Conservation (phyloP, 1,140 invertebrate genomes). For the Pseudoatta argentina region DNA sequence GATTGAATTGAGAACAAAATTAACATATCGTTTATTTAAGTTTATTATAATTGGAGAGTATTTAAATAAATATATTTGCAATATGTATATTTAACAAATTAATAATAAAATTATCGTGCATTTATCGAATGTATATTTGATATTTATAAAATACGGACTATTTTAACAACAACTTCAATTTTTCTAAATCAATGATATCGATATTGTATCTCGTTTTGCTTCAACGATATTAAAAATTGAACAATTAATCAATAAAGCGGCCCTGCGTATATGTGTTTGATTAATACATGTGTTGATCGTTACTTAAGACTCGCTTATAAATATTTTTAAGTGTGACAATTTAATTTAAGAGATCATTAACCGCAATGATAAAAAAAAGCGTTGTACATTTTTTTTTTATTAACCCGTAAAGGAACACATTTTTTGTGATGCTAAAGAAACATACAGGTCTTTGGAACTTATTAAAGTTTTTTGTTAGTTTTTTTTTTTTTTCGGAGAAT, state of each 20-base stretch:
- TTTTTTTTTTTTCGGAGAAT: too few species aligned
- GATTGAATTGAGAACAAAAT: background rate
- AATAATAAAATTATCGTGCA: too few species aligned
- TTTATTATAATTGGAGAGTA: too few species aligned
- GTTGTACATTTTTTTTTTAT: background rate
- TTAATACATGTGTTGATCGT: background rate
- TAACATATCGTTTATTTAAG: background rate
- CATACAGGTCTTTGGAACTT: too few species aligned
- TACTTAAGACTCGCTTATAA: background rate
- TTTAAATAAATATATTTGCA: too few species aligned
- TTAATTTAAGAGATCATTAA: slow-evolving; percentile 13
- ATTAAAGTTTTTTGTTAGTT: too few species aligned
- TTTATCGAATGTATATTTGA: background rate
- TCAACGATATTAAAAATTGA: background rate
- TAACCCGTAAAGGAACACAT: too few species aligned
- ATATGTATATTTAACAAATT: background rate
- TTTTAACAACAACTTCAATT: background rate
- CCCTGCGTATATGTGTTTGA: background rate
- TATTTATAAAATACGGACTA: background rate
- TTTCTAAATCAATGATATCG: background rate
- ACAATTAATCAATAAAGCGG: background rate
- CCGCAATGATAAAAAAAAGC: background rate
- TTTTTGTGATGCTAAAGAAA: too few species aligned
- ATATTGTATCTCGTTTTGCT: background rate
- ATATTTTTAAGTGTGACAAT: background rate